Percentiles rank a stretch among this genome's conserved stretches.
Conservation (phyloP, 2,888 invertebrate species). For the Myopa testacea region DNA sequence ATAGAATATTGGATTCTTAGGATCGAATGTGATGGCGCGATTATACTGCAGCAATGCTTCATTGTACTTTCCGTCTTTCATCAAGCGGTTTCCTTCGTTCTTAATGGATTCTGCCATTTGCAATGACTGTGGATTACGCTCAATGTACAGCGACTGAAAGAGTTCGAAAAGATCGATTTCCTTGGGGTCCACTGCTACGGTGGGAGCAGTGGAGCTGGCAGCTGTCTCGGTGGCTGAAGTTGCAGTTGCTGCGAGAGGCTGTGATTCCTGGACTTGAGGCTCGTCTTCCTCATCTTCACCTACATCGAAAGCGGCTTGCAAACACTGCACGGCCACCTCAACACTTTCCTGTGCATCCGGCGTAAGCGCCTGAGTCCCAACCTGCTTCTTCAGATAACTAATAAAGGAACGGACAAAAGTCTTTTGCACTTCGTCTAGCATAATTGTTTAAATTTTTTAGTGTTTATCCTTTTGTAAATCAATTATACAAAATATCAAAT, state of each 20-base stretch:
- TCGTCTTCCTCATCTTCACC: constrained; percentile 56
- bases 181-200: constrained; percentile 45
- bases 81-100: constrained; percentile 87
- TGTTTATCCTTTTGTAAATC: too few species aligned
- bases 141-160: constrained; percentile 67
- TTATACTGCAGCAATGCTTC: constrained; percentile 89
- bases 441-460: constrained; percentile 41
- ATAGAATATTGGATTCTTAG: constrained; percentile 92
- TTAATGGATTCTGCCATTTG: constrained; percentile 86
- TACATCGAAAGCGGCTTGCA: constrained; percentile 90
- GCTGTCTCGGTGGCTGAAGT: constrained; percentile 43
- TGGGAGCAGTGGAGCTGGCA: constrained; percentile 26
- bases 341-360: constrained; percentile 70
- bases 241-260: constrained; percentile 19
- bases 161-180: constrained; percentile 69
- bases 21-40: constrained; percentile 87
- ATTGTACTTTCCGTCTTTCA: constrained; percentile 83
- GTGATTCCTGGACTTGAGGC: constrained; percentile 22
- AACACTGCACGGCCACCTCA: constrained; percentile 94
- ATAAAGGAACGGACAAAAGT: constrained; percentile 66
- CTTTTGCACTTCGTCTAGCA: constrained; percentile 65
- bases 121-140: constrained; percentile 71
- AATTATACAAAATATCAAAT: too few species aligned
- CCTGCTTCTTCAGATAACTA: constrained; percentile 63
- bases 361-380: constrained; percentile 57